Base-by-base conservation (phyloP, 2,888 invertebrate species). In the Plutella xylostella region DNA sequence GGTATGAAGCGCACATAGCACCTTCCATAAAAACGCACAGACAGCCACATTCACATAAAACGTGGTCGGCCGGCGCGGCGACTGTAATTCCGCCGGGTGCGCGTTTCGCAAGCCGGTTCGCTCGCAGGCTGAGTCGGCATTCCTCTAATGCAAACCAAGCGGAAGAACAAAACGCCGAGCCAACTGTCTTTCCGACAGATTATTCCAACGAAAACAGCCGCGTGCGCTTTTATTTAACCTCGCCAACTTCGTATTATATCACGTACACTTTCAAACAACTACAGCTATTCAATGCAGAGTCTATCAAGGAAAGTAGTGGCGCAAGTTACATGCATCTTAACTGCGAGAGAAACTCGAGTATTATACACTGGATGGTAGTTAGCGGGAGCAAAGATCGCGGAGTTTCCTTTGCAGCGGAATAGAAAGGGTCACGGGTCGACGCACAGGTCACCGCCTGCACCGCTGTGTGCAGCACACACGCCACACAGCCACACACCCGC, bases 361-460 rank as follows among this genome's bases (percentile, higher is more conserved):
- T n/a, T 4, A 25, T 25, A 14, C 18, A 15, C 18, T 18, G 4
- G n/a, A 11, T 18, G 20, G 17, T 15, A 25, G 31, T 19, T 19
- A 18, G 41, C 38, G 58, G 54, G 65, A 56, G 65, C 64, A 65
- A 69, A 67, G 65, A 64, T 65, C 64, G 62, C 63, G 65, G 17
- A 15, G 25, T 39, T 25, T 9, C 6, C n/a, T 18, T 11, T 4
- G 1, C 25, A 14, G 15, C 39, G 53, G 52, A 46, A 48, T 46
- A 45, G 46, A 45, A 41, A 43, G 51, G 43, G 60, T 57, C 60
- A 55, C 55, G 58, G 68, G 69, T 70, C 71, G 66, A 63, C 61
- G 66, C 61, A 61, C 66, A 63, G 66, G 63, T 63, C 68, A n/a
- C n/a, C n/a, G n/a, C n/a, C n/a, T n/a, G n/a, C n/a, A n/a, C n/a